Percentiles rank a stretch among this genome's conserved stretches.
These are phyloP conservation scores for Smutsia temminckii DNA, from an alignment of 2,797 vertebrate species.

Conservation along the genomic window DNA sequence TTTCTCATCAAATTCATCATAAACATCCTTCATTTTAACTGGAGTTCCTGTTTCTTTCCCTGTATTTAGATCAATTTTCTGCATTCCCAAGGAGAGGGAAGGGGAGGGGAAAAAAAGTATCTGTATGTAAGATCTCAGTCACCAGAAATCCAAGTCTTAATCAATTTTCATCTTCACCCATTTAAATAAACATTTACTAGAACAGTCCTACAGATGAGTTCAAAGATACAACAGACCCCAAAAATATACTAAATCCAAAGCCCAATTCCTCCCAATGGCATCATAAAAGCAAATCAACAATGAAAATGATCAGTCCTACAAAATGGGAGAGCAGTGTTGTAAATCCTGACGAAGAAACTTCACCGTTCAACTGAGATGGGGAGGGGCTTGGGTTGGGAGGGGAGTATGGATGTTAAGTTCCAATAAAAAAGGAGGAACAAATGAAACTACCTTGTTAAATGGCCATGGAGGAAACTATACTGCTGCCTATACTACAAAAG, in stretches of 20 bases:
- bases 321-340: constrained; percentile 9
- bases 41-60: constrained; percentile 87
- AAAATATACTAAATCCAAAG: constrained; percentile 26
- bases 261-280: background rate
- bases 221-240: background rate
- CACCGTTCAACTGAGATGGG: constrained; percentile 21
- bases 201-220: constrained; percentile 4
- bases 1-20: constrained; percentile 94
- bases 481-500: background rate
- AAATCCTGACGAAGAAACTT: constrained; percentile 47
- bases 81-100: constrained; percentile 62
- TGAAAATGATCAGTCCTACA: constrained; percentile 20
- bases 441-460: constrained; percentile 23
- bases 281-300: constrained; percentile 28
- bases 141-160: constrained; percentile 53
- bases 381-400: background rate
- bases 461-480: background rate
- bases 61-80: constrained; percentile 90
- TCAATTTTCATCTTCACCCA: constrained; percentile 34
- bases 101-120: background rate
- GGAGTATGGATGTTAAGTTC: background rate
- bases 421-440: constrained; percentile 23
- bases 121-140: constrained; percentile 23
- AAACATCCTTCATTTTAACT: constrained; percentile 94
- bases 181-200: constrained; percentile 55